Conservation (phyloP, 2,113 vertebrate genomes). For the Paramormyrops kingsleyae region DNA sequence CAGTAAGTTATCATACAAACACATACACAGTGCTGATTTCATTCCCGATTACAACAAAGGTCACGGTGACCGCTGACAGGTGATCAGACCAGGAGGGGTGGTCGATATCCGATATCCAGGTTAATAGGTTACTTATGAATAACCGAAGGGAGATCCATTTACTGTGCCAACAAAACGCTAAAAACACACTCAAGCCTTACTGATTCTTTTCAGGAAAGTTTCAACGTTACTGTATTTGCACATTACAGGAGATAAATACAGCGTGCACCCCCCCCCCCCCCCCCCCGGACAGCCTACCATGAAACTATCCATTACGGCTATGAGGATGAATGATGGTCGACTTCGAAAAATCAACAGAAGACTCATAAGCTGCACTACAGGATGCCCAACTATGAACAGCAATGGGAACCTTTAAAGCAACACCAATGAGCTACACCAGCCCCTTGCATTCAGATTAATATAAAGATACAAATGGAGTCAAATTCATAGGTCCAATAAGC, state of each 20-base stretch:
- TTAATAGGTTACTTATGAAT: neutral
- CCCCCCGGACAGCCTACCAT: neutral
- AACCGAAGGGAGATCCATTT: neutral
- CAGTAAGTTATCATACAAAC: neutral
- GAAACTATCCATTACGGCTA: neutral
- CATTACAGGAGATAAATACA: neutral
- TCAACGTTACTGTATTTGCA: neutral
- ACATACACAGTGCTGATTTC: neutral
- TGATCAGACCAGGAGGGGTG: neutral
- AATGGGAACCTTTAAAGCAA: neutral
- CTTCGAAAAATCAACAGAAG: neutral
- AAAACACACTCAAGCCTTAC: neutral
- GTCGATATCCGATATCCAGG: neutral
- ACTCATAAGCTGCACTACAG: neutral
- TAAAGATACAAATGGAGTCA: too few species aligned
- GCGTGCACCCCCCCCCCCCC: neutral
- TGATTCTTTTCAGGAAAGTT: neutral
- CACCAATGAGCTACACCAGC: neutral
- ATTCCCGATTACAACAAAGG: neutral
- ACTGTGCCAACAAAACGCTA: neutral
- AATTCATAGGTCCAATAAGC: too few species aligned
- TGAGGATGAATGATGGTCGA: neutral
- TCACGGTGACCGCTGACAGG: neutral
- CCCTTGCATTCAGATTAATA: too few species aligned
- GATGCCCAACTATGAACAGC: neutral